phyloP scores from a whole-genome alignment of 2,797 vertebrate species.

The Liasis olivaceus region DNA sequence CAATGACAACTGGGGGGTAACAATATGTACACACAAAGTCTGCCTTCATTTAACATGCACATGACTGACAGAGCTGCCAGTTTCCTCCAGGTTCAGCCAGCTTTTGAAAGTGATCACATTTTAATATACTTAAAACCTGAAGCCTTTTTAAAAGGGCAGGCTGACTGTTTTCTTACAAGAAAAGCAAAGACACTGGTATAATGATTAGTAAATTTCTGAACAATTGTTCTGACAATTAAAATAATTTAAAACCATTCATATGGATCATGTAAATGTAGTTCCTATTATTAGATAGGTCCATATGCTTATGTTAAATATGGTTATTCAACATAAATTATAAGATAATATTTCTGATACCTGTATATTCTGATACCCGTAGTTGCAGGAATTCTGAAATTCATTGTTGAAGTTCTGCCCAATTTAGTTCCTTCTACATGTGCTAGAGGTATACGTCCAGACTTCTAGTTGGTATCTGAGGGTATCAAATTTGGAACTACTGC shows the following conservation, averaged over 20 bases:
- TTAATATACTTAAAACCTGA: background rate
- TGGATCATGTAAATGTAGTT: background rate
- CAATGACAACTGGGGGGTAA: background rate
- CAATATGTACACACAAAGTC: background rate
- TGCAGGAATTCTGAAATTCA: background rate
- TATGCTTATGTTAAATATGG: background rate
- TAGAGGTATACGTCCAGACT: background rate
- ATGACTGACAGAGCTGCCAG: background rate
- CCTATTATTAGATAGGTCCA: background rate
- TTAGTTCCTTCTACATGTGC: background rate
- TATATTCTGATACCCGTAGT: background rate
- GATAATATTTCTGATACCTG: background rate
- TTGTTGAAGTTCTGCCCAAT: background rate
- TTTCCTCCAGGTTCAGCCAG: background rate
- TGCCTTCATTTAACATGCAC: background rate
- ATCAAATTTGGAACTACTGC: background rate
- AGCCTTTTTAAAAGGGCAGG: background rate
- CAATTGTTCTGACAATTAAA: background rate
- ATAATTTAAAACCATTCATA: background rate
- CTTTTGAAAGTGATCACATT: background rate
- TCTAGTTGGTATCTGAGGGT: background rate
- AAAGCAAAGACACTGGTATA: background rate
- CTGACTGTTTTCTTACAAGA: background rate
- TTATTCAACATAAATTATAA: background rate
- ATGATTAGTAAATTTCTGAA: background rate